Evolutionary conservation across 92 coral and sea anemone genomes (phyloP).

Genomic region (Plumapathes pennacea): DNA sequence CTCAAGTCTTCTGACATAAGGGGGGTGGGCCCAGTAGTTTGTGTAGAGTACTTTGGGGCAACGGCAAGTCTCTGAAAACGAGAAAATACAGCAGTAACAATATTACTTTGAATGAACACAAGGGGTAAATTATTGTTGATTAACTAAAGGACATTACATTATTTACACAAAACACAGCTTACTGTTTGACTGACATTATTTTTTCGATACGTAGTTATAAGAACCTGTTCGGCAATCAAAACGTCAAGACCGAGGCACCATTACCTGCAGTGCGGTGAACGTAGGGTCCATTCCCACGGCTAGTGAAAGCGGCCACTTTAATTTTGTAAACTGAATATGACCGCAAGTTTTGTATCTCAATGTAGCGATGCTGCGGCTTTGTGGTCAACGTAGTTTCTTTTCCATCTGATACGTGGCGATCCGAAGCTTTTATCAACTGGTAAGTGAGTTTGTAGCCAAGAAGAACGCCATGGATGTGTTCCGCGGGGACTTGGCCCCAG

Average conservation of each 20-base stretch:
- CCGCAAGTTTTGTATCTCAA: constrained; percentile 6
- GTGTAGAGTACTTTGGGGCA: constrained; percentile 67
- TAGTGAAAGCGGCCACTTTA: constrained; percentile 21
- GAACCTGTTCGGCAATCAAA: no score
- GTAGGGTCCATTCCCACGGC: constrained; percentile 26
- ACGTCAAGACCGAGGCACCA: no score
- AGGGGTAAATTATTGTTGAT: no score
- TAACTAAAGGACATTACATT: no score
- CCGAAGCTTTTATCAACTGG: constrained; percentile 19
- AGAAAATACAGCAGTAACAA: no score
- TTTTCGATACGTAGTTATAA: no score
- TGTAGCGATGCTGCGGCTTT: background rate
- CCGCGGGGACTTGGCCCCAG: constrained; percentile 41
- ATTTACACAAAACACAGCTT: no score
- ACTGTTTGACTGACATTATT: no score
- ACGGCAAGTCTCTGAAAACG: constrained; percentile 55
- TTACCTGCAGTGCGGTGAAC: no score
- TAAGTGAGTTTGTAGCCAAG: constrained; percentile 27
- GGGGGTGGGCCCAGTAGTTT: constrained; percentile 70
- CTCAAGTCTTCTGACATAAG: constrained; percentile 41
- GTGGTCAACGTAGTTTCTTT: background rate
- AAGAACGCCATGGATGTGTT: constrained; percentile 35
- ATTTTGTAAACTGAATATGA: constrained; percentile 30
- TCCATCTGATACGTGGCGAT: background rate
- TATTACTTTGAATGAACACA: no score